These are phyloP conservation scores for Ischnura elegans DNA, from an alignment of 2,888 invertebrate species.

Conservation along the genomic window DNA sequence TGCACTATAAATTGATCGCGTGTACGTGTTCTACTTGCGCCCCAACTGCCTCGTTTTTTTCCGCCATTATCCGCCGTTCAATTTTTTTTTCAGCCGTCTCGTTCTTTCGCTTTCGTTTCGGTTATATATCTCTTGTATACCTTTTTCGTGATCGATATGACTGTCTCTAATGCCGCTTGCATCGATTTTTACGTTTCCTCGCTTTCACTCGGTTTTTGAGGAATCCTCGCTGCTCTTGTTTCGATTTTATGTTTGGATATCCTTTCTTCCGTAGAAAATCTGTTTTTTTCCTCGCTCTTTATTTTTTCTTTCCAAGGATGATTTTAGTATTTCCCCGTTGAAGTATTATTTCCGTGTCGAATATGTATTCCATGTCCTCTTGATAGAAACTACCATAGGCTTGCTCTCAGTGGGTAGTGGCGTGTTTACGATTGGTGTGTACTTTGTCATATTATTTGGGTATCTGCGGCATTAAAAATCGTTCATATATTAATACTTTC, in stretches of 20 bases:
- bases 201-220: neutral
- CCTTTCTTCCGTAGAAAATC: neutral
- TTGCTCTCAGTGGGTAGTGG: too few species aligned
- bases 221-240: neutral
- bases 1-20: constrained; percentile 41
- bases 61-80: neutral
- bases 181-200: neutral
- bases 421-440: too few species aligned
- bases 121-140: neutral
- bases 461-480: too few species aligned
- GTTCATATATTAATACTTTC: too few species aligned
- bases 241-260: neutral
- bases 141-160: constrained; percentile 40
- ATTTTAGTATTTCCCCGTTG: neutral
- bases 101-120: neutral
- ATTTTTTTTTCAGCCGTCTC: neutral
- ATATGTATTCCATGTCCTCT: too few species aligned
- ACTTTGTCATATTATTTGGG: neutral
- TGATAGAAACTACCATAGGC: too few species aligned
- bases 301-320: neutral
- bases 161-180: neutral
- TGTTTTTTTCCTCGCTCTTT: neutral
- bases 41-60: too few species aligned
- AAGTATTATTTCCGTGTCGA: neutral
- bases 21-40: constrained; percentile 39